phyloP scores from a whole-genome alignment of 2,113 vertebrate genomes.

The Gambusia holbrooki region DNA sequence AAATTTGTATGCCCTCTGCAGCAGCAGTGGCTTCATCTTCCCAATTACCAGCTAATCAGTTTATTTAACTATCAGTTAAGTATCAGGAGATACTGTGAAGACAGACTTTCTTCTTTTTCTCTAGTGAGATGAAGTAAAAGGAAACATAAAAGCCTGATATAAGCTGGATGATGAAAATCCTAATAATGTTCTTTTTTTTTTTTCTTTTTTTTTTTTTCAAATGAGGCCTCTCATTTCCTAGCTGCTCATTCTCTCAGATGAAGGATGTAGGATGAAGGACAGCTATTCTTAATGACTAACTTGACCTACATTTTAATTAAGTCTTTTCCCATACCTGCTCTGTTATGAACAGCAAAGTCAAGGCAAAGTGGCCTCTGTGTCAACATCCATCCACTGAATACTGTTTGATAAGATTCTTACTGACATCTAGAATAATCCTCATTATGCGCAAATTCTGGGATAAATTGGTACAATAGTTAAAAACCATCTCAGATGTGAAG shows the following conservation, averaged over 20 bases:
- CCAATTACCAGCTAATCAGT: conserved; percentile 38
- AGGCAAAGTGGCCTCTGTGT: conserved; percentile 42
- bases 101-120: conserved; percentile 11
- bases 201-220: not conserved
- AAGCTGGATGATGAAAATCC: conserved; percentile 16
- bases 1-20: conserved; percentile 23
- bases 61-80: conserved; percentile 33
- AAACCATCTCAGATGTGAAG: not conserved
- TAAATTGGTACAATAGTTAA: not conserved
- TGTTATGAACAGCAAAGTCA: conserved; percentile 55
- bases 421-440: not conserved
- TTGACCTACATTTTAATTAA: conserved; percentile 60
- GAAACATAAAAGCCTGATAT: conserved; percentile 19
- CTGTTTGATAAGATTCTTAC: conserved; percentile 48
- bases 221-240: conserved; percentile 4
- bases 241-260: conserved; percentile 19
- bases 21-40: conserved; percentile 5
- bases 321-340: conserved; percentile 55
- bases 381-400: conserved; percentile 41
- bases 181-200: not conserved
- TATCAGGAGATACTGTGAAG: conserved; percentile 22
- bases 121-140: conserved; percentile 5
- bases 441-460: not conserved
- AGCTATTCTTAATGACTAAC: conserved; percentile 54
- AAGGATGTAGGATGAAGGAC: conserved; percentile 16